Evolutionary conservation across 2,888 invertebrate genomes (phyloP).

Genomic region (Drosophila borealis): DNA sequence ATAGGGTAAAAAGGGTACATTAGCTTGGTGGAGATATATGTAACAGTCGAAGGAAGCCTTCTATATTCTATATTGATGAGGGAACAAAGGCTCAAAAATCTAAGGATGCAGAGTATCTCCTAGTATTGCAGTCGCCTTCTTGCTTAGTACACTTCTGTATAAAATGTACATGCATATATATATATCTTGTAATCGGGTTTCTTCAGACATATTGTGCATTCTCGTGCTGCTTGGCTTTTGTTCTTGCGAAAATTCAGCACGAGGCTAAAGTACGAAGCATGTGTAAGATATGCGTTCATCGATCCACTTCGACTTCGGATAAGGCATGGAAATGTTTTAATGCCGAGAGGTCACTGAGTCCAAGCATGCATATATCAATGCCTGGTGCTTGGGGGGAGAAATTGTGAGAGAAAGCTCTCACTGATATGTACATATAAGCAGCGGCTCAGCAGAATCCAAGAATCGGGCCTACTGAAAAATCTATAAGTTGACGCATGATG

Average conservation of each 20-base stretch:
- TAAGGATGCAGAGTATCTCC: too few species aligned
- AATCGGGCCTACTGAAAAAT: constrained; percentile 16
- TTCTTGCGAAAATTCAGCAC: constrained; percentile 46
- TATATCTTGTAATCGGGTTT: not conserved
- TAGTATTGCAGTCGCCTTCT: too few species aligned
- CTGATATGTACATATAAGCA: constrained; percentile 4
- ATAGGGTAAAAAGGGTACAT: not conserved
- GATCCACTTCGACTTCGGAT: constrained; percentile 43
- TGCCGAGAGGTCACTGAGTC: constrained; percentile 23
- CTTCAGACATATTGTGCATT: constrained; percentile 22
- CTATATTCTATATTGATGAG: too few species aligned
- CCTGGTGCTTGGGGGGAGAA: not conserved
- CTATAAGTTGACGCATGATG: constrained; percentile 19
- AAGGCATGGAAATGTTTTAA: constrained; percentile 38
- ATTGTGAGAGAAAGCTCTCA: not conserved
- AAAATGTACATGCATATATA: not conserved
- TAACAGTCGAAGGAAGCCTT: too few species aligned
- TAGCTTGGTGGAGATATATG: too few species aligned
- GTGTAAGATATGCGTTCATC: constrained; percentile 36
- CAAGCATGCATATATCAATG: constrained; percentile 29
- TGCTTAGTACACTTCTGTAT: too few species aligned
- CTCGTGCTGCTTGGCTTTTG: constrained; percentile 4
- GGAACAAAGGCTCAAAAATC: too few species aligned
- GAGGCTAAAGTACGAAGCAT: constrained; percentile 39
- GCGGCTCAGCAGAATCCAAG: constrained; percentile 23